These are phyloP conservation scores for Triops cancriformis DNA, from an alignment of 1,140 invertebrate genomes.

Conservation along the genomic window DNA sequence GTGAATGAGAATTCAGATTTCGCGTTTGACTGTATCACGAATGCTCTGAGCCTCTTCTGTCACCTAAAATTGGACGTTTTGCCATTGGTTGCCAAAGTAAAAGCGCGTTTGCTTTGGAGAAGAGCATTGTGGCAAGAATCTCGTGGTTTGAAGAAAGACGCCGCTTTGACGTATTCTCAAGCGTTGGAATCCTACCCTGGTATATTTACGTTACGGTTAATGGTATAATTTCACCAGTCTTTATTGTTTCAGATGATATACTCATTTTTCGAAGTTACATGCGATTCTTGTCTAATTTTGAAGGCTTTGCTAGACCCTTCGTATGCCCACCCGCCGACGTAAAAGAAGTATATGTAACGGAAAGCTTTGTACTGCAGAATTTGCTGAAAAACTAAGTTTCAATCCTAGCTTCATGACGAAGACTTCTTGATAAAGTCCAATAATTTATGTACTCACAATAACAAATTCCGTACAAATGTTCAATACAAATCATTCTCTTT, in stretches of 20 bases:
- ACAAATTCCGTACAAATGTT: background rate
- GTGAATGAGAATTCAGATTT: background rate
- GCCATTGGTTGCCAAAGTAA: background rate
- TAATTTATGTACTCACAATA: background rate
- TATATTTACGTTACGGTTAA: background rate
- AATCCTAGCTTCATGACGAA: background rate
- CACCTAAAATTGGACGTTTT: background rate
- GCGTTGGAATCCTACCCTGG: background rate
- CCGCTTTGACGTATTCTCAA: background rate
- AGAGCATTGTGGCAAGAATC: conserved; percentile 10
- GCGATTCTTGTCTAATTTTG: background rate
- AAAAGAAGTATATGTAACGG: background rate
- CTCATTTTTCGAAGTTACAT: background rate
- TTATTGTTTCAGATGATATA: background rate
- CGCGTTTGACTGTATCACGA: background rate
- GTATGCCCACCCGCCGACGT: background rate
- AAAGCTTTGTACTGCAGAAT: background rate
- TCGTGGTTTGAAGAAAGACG: background rate
- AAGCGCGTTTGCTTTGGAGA: background rate
- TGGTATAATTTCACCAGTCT: no score
- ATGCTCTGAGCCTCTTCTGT: background rate
- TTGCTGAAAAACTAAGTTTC: background rate
- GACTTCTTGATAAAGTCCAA: background rate
- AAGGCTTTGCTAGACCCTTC: background rate
- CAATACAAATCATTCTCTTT: background rate